Base-by-base conservation (phyloP, 2,113 vertebrate genomes). In the Campylomormyrus numenius region DNA sequence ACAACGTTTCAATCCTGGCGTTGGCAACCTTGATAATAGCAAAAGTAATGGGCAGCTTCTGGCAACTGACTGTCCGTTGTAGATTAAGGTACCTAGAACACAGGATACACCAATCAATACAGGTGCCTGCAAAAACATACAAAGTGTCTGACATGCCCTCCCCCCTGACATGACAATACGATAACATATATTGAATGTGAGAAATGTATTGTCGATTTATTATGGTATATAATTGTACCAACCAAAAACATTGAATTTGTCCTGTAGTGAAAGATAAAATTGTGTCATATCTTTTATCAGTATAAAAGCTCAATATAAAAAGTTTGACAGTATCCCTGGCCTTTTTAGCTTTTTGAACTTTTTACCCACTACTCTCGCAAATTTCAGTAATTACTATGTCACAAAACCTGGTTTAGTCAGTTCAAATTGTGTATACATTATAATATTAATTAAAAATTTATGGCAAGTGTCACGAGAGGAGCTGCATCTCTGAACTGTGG, bases 391-490 rank as follows among this genome's bases (percentile, higher is more conserved):
- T 66, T 88, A 45, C 24, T 46, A 62, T 88, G 87, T 39, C 42
- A 24, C 53, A 42, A 66, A 66, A 66, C 9, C 56, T 56, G 39
- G 56, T n/a, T 11, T 88, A 66, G 31, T 66, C 56, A 66, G 49
- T 46, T 88, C 4, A 88, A 88, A 66, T 46, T 46, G 53, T 46
- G 39, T 66, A 66, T 45, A 39, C 19, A 45, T 88, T 88, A 45
- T n/a, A 88, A 70, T 66, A 66, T 88, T 88, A 70, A 88, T 88
- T 27, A 88, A 70, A 88, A 88, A 88, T 88, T 17, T 88, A 88
- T 88, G 53, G 87, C 13, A 66, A 46, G 53, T 70, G 87, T n/a
- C 87, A 88, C n/a, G 9, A 46, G 87, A 6, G 87, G n/a, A 70
- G 39, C 35, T 66, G 19, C 53, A 27, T 19, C 87, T 42, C 56